Evolutionary conservation across 2,888 invertebrate species (phyloP).

Genomic region (Macrosiphum euphorbiae): DNA sequence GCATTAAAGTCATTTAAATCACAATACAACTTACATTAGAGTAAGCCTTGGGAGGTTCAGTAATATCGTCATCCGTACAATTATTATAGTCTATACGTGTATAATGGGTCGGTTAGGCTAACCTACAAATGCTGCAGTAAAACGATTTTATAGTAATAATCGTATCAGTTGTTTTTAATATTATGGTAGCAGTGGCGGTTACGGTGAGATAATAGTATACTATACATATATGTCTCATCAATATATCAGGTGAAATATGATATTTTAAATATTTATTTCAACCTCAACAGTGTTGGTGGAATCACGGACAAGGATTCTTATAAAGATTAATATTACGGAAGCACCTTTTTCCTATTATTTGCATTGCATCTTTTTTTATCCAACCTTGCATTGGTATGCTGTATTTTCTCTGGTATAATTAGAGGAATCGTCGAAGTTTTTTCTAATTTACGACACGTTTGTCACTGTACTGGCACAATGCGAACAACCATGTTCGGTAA

Average conservation of each 20-base stretch:
- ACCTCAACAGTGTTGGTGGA: no score
- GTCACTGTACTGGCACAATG: not conserved
- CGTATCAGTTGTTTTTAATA: not conserved
- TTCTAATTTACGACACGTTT: constrained; percentile 36
- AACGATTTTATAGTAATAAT: not conserved
- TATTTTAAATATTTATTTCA: not conserved
- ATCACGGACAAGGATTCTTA: not conserved
- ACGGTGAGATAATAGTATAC: not conserved
- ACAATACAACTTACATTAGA: not conserved
- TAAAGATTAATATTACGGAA: not conserved
- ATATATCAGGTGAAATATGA: not conserved
- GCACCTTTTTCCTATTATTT: not conserved
- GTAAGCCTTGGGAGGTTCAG: not conserved
- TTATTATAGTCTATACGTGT: not conserved
- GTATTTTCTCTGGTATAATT: not conserved
- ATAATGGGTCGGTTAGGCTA: no score
- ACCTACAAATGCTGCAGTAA: not conserved
- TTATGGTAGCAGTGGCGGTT: not conserved
- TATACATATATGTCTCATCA: not conserved
- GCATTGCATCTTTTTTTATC: not conserved
- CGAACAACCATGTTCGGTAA: not conserved
- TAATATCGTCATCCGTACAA: not conserved
- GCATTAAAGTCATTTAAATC: not conserved
- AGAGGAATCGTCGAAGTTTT: not conserved
- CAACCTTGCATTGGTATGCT: not conserved